Evolutionary conservation across 2,113 vertebrate species (phyloP).

Genomic region (Eolophus roseicapilla): DNA sequence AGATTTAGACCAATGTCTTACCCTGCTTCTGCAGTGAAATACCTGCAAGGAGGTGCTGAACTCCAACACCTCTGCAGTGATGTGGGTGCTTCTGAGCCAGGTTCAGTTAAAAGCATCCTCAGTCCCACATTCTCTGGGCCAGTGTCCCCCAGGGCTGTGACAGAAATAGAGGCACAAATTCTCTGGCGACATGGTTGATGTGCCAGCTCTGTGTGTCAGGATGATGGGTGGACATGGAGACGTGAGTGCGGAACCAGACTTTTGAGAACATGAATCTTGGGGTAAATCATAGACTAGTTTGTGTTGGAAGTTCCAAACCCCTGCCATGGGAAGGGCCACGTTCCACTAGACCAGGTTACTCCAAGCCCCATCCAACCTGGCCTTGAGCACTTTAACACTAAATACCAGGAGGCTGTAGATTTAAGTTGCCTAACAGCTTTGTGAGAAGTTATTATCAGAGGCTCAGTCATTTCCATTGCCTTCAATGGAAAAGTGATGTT

Average conservation of each 20-base stretch:
- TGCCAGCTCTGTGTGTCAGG: background rate
- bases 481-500: background rate
- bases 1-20: rapidly evolving
- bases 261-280: background rate
- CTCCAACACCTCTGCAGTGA: background rate
- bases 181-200: rapidly evolving
- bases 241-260: background rate
- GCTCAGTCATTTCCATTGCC: background rate
- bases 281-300: background rate
- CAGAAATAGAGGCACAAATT: too few relatives aligned
- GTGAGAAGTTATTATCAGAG: background rate
- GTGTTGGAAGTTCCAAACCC: background rate
- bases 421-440: background rate
- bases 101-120: too few relatives aligned
- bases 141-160: background rate
- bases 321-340: background rate
- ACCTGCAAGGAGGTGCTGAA: background rate
- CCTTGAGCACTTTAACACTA: background rate
- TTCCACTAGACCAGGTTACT: background rate
- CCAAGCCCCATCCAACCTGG: background rate
- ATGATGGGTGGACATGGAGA: rapidly evolving
- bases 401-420: background rate
- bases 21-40: too few relatives aligned
- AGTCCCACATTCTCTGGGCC: rapidly evolving
- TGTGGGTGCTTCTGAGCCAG: background rate